phyloP scores from a whole-genome alignment of 1,140 invertebrate species.

The Pemphigus obesinymphae region DNA sequence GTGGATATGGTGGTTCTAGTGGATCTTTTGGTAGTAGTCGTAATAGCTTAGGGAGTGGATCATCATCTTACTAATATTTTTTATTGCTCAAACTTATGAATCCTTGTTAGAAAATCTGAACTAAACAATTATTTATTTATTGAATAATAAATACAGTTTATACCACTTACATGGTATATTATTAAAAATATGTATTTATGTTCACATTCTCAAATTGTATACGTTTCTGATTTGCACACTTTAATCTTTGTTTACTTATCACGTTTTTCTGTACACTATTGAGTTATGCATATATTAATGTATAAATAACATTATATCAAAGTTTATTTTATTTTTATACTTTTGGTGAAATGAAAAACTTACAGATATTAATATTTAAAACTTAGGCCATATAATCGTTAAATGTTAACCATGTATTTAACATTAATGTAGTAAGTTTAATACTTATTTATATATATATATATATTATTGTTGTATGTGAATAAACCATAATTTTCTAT shows the following conservation, averaged over 20 bases:
- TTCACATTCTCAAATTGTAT: not conserved
- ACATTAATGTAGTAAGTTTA: not conserved
- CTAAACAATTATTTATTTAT: not conserved
- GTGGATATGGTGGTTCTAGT: not conserved
- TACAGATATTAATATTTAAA: not conserved
- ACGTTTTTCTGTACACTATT: not conserved
- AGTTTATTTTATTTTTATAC: not conserved
- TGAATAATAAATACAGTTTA: not conserved
- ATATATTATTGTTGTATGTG: not conserved
- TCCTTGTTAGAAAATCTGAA: not conserved
- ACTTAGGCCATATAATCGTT: not conserved
- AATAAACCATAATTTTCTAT: constrained; percentile 21
- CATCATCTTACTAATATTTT: constrained; percentile 16
- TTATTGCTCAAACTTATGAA: constrained; percentile 18
- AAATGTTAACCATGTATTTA: not conserved
- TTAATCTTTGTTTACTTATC: not conserved
- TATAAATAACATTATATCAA: not conserved
- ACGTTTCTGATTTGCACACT: not conserved
- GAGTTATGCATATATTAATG: not conserved
- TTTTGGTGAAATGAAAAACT: constrained; percentile 4
- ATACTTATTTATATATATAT: not conserved
- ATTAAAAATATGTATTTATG: not conserved
- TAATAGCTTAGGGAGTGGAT: constrained; percentile 17
- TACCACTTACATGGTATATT: not conserved
- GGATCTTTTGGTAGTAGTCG: constrained; percentile 8